A percentile compares a stretch with the other conserved stretches of the same genome.
Conservation (phyloP, 2,888 invertebrate species). For the Agapetus fuscipes region DNA sequence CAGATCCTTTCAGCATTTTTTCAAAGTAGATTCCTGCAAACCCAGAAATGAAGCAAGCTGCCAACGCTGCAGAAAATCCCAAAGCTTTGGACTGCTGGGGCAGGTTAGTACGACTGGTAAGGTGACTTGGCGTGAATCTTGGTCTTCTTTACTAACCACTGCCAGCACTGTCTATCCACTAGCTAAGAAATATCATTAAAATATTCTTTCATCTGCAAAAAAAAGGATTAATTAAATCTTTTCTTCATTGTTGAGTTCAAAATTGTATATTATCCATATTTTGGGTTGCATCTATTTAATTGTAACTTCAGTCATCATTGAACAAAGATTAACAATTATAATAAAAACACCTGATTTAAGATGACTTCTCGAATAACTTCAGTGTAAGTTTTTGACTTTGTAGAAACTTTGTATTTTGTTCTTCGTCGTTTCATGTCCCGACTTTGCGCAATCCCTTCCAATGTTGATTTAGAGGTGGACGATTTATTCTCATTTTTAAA, state of each 20-base stretch:
- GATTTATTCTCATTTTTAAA: constrained; percentile 22
- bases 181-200: too few species aligned
- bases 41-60: constrained; percentile 87
- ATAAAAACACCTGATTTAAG: constrained; percentile 43
- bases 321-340: too few species aligned
- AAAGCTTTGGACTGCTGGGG: constrained; percentile 66
- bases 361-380: constrained; percentile 51
- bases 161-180: too few species aligned
- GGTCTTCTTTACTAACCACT: too few species aligned
- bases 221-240: too few species aligned
- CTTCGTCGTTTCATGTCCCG: constrained; percentile 52
- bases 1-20: constrained; percentile 91
- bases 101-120: too few species aligned
- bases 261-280: too few species aligned
- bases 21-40: constrained; percentile 99
- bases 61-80: constrained; percentile 73
- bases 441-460: constrained; percentile 42
- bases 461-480: constrained; percentile 29
- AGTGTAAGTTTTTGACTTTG: constrained; percentile 46
- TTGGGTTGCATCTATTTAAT: too few species aligned
- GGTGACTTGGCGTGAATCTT: too few species aligned
- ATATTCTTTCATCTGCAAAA: too few species aligned
- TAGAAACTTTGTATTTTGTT: constrained; percentile 48
- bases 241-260: too few species aligned
- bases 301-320: too few species aligned